A percentile compares a stretch with the other conserved stretches of the same genome.
These are phyloP conservation scores for Astreopora myriophthalma DNA, from an alignment of 64 coral and sea anemone genomes.

Conservation along the genomic window DNA sequence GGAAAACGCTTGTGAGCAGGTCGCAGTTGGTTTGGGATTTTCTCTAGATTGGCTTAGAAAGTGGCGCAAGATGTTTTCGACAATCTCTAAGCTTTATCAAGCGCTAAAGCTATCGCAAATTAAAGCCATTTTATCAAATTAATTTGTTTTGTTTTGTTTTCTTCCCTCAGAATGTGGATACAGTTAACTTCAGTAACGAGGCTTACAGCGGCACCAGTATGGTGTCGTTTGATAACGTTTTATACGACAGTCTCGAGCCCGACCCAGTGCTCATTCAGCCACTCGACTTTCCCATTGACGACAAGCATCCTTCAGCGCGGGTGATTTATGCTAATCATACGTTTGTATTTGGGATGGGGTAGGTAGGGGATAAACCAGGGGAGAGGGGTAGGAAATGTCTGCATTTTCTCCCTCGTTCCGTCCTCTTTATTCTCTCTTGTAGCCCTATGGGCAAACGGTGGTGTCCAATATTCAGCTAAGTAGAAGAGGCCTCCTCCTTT, in stretches of 20 bases:
- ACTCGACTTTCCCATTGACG: conserved; percentile 26
- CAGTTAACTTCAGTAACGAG: conserved; percentile 9
- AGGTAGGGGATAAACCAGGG: neutral
- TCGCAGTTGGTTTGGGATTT: too few relatives aligned
- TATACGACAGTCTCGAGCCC: neutral
- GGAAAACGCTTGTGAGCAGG: too few relatives aligned
- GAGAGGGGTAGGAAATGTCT: neutral
- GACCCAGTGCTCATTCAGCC: neutral
- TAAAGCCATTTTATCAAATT: too few relatives aligned
- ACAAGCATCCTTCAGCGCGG: conserved; percentile 1
- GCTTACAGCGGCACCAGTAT: neutral
- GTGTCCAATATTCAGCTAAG: too few relatives aligned
- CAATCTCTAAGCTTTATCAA: neutral
- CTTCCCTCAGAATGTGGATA: neutral
- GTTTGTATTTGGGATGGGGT: neutral
- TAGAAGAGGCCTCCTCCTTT: too few relatives aligned
- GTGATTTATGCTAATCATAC: neutral
- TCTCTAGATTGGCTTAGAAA: too few relatives aligned
- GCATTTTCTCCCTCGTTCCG: neutral
- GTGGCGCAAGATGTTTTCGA: too few relatives aligned
- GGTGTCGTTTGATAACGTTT: conserved; percentile 32
- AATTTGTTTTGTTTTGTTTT: neutral
- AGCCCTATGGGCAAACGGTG: too few relatives aligned
- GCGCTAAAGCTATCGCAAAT: neutral
- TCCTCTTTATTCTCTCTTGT: neutral